These are phyloP conservation scores for Megaptera novaeangliae DNA, from an alignment of 2,113 vertebrate genomes.

Conservation along the genomic window DNA sequence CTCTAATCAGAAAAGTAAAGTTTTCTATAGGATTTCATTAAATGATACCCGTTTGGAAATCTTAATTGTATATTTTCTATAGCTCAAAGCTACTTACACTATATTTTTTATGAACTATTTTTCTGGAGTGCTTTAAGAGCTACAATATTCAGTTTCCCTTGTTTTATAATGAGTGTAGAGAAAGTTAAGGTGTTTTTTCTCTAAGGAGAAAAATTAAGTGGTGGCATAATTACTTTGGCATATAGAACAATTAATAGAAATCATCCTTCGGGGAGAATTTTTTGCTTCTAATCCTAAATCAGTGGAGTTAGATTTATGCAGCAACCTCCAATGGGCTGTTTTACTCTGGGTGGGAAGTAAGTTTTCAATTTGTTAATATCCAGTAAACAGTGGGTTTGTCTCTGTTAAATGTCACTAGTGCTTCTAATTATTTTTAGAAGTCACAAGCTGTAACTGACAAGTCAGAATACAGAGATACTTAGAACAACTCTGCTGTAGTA, in stretches of 20 bases:
- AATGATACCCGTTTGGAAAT: constrained; percentile 39
- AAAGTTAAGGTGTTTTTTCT: constrained; percentile 18
- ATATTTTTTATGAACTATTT: neutral
- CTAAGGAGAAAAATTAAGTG: neutral
- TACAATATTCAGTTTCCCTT: neutral
- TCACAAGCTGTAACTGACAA: constrained; percentile 59
- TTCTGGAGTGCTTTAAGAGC: neutral
- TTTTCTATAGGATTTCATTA: constrained; percentile 34
- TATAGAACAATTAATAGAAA: neutral
- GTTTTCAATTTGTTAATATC: neutral
- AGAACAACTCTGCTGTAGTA: neutral
- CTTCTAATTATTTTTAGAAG: constrained; percentile 72
- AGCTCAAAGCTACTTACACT: neutral
- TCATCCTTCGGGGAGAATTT: neutral
- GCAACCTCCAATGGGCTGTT: neutral
- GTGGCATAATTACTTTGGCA: neutral
- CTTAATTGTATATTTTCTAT: neutral
- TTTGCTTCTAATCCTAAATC: neutral
- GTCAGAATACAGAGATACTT: constrained; percentile 33
- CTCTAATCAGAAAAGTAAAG: constrained; percentile 30
- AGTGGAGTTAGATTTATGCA: neutral
- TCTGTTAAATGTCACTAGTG: constrained; percentile 58
- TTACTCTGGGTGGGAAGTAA: neutral
- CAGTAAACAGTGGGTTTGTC: constrained; percentile 16
- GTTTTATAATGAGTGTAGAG: neutral